Base-by-base conservation (phyloP, 2,113 vertebrate genomes). In the Damaliscus lunatus region DNA sequence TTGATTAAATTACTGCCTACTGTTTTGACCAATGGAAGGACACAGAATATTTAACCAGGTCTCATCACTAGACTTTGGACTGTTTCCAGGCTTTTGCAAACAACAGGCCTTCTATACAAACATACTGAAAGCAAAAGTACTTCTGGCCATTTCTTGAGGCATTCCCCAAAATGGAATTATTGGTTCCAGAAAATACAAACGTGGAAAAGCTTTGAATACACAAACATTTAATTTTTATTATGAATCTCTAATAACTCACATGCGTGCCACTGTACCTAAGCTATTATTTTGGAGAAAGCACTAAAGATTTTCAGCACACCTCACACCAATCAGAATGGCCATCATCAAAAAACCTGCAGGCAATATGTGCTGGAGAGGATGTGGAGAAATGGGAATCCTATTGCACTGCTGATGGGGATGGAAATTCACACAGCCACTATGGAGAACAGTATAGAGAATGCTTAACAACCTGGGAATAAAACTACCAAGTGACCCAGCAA, bases 221-320 rank as follows among this genome's bases (percentile, higher is more conserved):
- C 0, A 86, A 14, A 17, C 43, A 60, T 90, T 53, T 80, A 64
- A 60, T 80, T 91, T 92, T 91, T 91, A 95, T 53, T 93, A 62
- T 29, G 86, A 88, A 95, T 36, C 7, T 83, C 23, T 67, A 89
- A 59, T 36, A 64, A 15, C 46, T 80, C 43, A 53, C 10, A 9
- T 46, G 31, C 11, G 59, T 27, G 14, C 8, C 12, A 81, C 0
- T 91, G 36, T 25, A 74, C 64, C 52, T 94, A 43, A 59, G 67
- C 62, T 84, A 94, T 19, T 95, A 90, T 46, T 84, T 43, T 97
- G 77, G 50, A 90, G 40, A 95, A 64, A 90, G 8, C 50, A 94
- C 67, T 83, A 52, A 91, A 82, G 14, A 82, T 77, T 94, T 93
- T 80, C 67, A 94, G 62, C 82, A 77, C 40, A 77, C 23, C 71